These are phyloP conservation scores for Leptinotarsa lineolata DNA, from an alignment of 1,140 invertebrate genomes.

Conservation along the genomic window DNA sequence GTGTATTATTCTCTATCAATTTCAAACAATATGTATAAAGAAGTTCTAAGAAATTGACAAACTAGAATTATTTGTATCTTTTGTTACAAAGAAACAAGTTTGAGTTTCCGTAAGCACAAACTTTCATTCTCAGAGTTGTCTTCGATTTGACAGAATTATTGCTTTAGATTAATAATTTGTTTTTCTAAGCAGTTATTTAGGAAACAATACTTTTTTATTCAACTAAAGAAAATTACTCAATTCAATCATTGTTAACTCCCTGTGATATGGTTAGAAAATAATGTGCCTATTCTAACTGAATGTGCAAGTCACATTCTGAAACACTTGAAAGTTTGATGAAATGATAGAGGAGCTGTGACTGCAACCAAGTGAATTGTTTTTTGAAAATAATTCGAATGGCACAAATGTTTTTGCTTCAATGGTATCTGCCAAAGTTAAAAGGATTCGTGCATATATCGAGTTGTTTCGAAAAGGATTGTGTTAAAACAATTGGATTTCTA, in stretches of 20 bases:
- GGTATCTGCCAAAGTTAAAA: background rate
- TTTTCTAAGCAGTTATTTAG: no score
- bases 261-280: slow-evolving; percentile 51
- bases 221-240: background rate
- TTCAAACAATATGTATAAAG: no score
- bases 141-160: no score
- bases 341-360: slow-evolving; percentile 41
- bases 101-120: no score
- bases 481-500: background rate
- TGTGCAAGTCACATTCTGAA: slow-evolving; percentile 41
- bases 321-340: slow-evolving; percentile 9
- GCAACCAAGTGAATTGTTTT: slow-evolving; percentile 29
- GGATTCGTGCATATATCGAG: background rate
- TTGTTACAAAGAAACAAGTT: no score
- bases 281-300: slow-evolving; percentile 47
- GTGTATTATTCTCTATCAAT: no score
- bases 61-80: no score
- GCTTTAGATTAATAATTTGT: no score
- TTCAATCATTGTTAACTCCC: slow-evolving; percentile 30
- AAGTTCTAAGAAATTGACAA: no score
- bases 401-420: no score
- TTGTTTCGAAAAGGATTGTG: background rate
- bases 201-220: no score
- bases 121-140: no score
- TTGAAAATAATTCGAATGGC: background rate